Evolutionary conservation across 2,113 vertebrate genomes (phyloP), one percentile per base, ranked within the genome.

Genomic region (Ailurus styani): DNA sequence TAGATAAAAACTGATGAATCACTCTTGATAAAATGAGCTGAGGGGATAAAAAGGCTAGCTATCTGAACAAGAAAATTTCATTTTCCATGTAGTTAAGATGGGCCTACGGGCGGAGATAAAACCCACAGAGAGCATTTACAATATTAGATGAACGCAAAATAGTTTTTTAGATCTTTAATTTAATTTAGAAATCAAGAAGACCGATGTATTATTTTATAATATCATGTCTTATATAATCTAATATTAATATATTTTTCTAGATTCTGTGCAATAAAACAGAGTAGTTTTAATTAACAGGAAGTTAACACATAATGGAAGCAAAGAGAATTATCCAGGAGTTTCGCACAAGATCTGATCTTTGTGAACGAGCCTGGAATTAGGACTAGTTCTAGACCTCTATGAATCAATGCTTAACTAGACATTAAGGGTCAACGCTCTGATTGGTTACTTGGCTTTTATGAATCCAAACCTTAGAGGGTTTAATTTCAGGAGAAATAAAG

Each of bases 151-250:
- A 90, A 60, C 47, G 75, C 15, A 62, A 52, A 78, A 85, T 62
- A 68, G 9, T 37, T 72, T 78, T 90, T 57, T 40, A 83, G 47
- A 87, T 47, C 6, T 62, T 34, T 81, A 92, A 81, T 87, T 85
- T 93, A 91, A 94, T 91, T 91, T 89, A 91, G 27, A 82, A 97
- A 82, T 68, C 12, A 78, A 66, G 73, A 94, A 94, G 37, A 87
- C 3, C 68, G 60, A 52, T 66, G 2, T 29, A 77, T 85, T 96
- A 54, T 91, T 90, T 94, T 85, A 73, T 55, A 55, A 55, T 55
- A 55, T 20, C 54, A 21, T 55, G 54, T 55, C 21, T 57, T 77
- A 75, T 87, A 27, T 50, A 88, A 91, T 21, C 12, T 45, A 40
- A 93, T 82, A 55, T 64, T 87, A 55, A 47, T 64, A 64, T 42